Evolutionary conservation across 2,113 vertebrate species (phyloP), one percentile per base, ranked within the genome.

Genomic region (Anguilla japonica): DNA sequence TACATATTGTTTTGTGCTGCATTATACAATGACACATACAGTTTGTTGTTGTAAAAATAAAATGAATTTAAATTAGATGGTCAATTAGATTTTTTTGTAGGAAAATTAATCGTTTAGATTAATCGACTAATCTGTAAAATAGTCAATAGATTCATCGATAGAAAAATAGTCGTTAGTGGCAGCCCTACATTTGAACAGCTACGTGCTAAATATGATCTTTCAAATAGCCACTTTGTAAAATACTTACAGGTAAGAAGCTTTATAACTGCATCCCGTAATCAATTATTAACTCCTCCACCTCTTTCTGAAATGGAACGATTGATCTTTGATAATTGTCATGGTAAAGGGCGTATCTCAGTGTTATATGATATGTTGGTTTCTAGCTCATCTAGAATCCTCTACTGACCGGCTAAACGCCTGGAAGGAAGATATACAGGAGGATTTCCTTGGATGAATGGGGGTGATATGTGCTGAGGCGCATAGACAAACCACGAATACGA

Each of bases 301-400:
- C 29, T 56, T 5, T 57, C 78, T n/a, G 34, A 34, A 34, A 1
- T 34, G 34, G 34, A 34, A 34, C 34, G 34, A 86, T 5, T 20
- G 14, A 80, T 86, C 16, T 81, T 16, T 34, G 26, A 60, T 39
- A 26, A 60, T 29, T 81, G 6, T 67, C 34, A 86, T 81, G 29
- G 56, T 86, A 86, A 56, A 86, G 85, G 85, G 22, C 57, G 26
- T n/a, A 86, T 82, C 29, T 86, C 40, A 16, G 15, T 82, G 4
- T 63, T 81, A 9, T 86, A 86, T 22, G 29, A 86, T 22, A 67
- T 63, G 57, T 82, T 86, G 56, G 85, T 81, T 29, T 86, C 79
- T n/a, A 41, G 41, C 79, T 86, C 79, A 29, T 29, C 46, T 81
- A n/a, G 85, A 86, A 67, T 82, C 79, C 53, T 86, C 85, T 53